phyloP scores from a whole-genome alignment of 1,140 invertebrate species.

The Holcopasites calliopsidis region DNA sequence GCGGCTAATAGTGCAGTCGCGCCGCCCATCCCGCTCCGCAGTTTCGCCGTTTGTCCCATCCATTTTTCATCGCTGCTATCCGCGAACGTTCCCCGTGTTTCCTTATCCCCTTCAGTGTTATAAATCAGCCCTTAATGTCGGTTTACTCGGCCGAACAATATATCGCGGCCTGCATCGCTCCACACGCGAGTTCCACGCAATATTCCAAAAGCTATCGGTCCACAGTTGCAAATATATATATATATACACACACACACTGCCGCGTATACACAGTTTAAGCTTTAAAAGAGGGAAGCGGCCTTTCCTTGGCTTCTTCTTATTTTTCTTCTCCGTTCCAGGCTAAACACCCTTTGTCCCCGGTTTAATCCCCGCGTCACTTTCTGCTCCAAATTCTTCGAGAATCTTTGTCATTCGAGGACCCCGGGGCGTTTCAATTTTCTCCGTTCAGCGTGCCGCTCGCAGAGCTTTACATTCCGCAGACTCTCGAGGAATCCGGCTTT shows the following conservation, averaged over 20 bases:
- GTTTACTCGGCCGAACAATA: conserved; percentile 39
- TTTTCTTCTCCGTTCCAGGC: too few relatives aligned
- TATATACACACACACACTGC: neutral
- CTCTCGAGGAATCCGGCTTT: conserved; percentile 34
- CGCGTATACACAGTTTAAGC: too few relatives aligned
- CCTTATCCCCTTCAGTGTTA: conserved; percentile 38
- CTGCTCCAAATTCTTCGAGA: conserved; percentile 50
- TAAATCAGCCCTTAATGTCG: conserved; percentile 37
- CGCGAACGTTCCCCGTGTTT: neutral
- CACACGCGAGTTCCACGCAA: conserved; percentile 12
- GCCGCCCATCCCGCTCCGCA: neutral
- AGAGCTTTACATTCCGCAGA: conserved; percentile 40
- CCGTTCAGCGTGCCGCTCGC: conserved; percentile 34
- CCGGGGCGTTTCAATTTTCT: conserved; percentile 46
- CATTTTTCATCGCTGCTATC: conserved; percentile 45
- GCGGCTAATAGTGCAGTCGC: conserved; percentile 37
- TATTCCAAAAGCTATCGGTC: conserved; percentile 19
- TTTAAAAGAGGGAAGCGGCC: neutral
- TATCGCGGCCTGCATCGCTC: conserved; percentile 9
- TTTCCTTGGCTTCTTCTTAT: neutral
- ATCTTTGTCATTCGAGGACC: conserved; percentile 44
- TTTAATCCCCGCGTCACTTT: conserved; percentile 33
- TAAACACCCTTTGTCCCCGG: conserved; percentile 7
- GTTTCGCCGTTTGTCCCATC: neutral
- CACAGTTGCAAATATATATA: neutral